Base-by-base conservation (phyloP, 2,888 invertebrate species). In the Xanthia icteritia region DNA sequence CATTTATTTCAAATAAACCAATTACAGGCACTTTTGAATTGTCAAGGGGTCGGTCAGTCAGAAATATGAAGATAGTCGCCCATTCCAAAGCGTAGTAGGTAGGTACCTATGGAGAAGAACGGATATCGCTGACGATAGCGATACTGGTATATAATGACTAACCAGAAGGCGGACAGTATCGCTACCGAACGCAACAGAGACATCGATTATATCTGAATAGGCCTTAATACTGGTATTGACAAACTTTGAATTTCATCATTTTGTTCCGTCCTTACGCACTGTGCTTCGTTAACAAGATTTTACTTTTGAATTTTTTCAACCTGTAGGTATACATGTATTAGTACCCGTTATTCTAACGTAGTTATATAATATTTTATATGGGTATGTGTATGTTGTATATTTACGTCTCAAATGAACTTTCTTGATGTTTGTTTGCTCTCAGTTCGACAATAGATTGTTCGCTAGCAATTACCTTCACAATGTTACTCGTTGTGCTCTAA, bases 391-490 rank as follows among this genome's bases (percentile, higher is more conserved):
- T 75, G 45, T 60, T 71, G 74, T 80, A 61, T 76, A 64, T 77
- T 66, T 66, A 77, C 70, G 61, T 73, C 51, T 76, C 54, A 71
- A 74, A 79, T 75, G 65, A 83, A 83, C 51, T 82, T 77, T 31
- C 23, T 15, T 58, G 69, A 58, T 67, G 76, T 83, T 75, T 85
- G 69, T 83, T 81, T 76, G 54, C 63, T 72, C 70, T 51, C 61
- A 73, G 67, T 71, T 82, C 82, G 72, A 79, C 87, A 83, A 83
- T 75, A 81, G 69, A 83, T 77, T 56, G 81, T 76, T 79, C 67
- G 58, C 48, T n/a, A 80, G 77, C 63, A 85, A 87, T 87, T 82
- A 82, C 70, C 65, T 51, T 54, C 76, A 84, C 84, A 84, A 75
- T 82, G 79, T 84, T 82, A 78, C 66, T 82, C 72, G 72, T 79